phyloP scores from a whole-genome alignment of 92 coral and sea anemone species.

The Hydrozoanthus gracilis region DNA sequence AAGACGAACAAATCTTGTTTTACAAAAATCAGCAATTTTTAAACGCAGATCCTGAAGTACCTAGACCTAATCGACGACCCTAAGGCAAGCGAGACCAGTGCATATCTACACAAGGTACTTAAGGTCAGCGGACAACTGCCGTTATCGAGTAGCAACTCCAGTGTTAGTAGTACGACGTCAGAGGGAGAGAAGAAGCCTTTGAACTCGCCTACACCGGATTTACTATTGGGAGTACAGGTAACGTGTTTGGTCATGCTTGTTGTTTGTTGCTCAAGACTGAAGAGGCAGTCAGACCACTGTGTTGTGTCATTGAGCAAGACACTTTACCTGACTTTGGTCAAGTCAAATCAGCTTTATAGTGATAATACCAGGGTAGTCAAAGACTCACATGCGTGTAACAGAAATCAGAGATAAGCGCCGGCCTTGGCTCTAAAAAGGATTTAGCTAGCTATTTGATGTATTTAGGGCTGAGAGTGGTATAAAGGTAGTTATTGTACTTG shows the following conservation, averaged over 20 bases:
- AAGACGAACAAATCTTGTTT: too few species aligned
- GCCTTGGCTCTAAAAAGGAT: too few species aligned
- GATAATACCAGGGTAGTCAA: too few species aligned
- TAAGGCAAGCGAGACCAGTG: conserved; percentile 82
- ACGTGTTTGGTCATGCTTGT: background rate
- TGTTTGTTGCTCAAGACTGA: background rate
- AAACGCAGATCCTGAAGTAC: conserved; percentile 73
- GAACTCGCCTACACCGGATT: conserved; percentile 68
- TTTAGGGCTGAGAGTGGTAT: too few species aligned
- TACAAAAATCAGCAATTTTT: background rate
- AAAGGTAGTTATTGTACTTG: too few species aligned
- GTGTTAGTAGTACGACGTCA: conserved; percentile 25
- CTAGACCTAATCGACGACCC: conserved; percentile 85
- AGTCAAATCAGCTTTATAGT: too few species aligned
- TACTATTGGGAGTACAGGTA: conserved; percentile 83
- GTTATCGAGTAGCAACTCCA: conserved; percentile 19
- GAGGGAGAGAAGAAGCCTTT: conserved; percentile 39
- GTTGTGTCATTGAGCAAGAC: too few species aligned
- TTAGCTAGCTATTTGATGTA: too few species aligned
- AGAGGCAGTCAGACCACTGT: too few species aligned
- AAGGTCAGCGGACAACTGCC: conserved; percentile 64
- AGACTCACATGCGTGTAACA: too few species aligned
- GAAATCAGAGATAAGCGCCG: too few species aligned
- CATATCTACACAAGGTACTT: conserved; percentile 80
- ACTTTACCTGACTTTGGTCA: too few species aligned